Percentiles rank a stretch among this genome's conserved stretches.
phyloP scores from a whole-genome alignment of 2,113 vertebrate genomes.

The Crotalus horridus region DNA sequence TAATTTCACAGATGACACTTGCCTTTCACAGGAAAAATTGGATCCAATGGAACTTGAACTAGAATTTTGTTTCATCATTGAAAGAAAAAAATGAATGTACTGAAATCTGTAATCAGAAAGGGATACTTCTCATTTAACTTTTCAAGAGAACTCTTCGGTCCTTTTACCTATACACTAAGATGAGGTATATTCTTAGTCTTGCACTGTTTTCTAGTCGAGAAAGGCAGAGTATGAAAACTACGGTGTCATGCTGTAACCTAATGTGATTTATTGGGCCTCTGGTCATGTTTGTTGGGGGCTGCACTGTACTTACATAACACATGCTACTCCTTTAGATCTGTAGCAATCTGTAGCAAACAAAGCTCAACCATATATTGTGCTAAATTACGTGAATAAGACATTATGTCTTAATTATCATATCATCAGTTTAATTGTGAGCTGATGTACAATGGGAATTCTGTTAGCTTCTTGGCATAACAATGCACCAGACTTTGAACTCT shows the following conservation, averaged over 20 bases:
- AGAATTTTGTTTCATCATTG: not conserved
- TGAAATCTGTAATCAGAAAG: not conserved
- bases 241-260: not conserved
- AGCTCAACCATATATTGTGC: not conserved
- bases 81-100: constrained; percentile 11
- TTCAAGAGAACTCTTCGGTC: not conserved
- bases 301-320: not conserved
- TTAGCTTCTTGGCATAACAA: not conserved
- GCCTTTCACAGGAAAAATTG: not conserved
- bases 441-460: not conserved
- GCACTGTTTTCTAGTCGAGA: not conserved
- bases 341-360: not conserved
- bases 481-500: not conserved
- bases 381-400: not conserved
- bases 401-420: not conserved
- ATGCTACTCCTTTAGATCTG: not conserved
- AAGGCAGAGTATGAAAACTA: not conserved
- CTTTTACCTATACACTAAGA: not conserved
- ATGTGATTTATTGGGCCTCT: not conserved
- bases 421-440: not conserved
- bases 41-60: constrained; percentile 12
- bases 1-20: not conserved
- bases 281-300: not conserved
- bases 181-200: not conserved
- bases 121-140: rapidly evolving